Evolutionary conservation across 1,140 invertebrate genomes (phyloP).

Genomic region (Ephestia elutella): DNA sequence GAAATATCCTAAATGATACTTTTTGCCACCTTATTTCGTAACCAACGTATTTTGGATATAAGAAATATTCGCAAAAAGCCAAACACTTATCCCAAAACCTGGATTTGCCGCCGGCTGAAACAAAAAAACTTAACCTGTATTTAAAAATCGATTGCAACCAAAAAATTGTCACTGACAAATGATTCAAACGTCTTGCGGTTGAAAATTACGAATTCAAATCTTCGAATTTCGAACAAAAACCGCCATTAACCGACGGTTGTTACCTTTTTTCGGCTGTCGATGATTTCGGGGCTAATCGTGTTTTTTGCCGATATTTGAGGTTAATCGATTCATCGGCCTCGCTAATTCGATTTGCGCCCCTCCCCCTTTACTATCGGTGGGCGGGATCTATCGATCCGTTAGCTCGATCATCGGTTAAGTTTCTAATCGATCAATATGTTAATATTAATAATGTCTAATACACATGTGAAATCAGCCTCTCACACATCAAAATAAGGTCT

Average conservation of each 20-base stretch:
- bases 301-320: slow-evolving; percentile 61
- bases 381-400: slow-evolving; percentile 60
- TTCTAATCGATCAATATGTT: slow-evolving; percentile 6
- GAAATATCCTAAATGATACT: slow-evolving; percentile 5
- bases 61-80: slow-evolving; percentile 19
- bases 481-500: neutral
- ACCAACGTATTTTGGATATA: slow-evolving; percentile 9
- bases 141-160: slow-evolving; percentile 69
- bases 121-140: slow-evolving; percentile 61
- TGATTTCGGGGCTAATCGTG: slow-evolving; percentile 65
- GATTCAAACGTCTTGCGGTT: slow-evolving; percentile 68
- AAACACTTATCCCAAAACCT: slow-evolving; percentile 27
- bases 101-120: slow-evolving; percentile 28
- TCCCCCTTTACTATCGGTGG: slow-evolving; percentile 56
- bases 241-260: slow-evolving; percentile 62
- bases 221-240: slow-evolving; percentile 69
- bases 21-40: neutral
- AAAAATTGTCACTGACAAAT: slow-evolving; percentile 74
- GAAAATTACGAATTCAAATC: slow-evolving; percentile 71
- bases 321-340: slow-evolving; percentile 63
- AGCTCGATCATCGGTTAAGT: slow-evolving; percentile 37
- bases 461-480: neutral
- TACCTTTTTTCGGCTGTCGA: slow-evolving; percentile 64
- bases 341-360: slow-evolving; percentile 67
- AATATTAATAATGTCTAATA: neutral